Base-by-base conservation (phyloP, 2,888 invertebrate species). In the Apodemia hepburni region DNA sequence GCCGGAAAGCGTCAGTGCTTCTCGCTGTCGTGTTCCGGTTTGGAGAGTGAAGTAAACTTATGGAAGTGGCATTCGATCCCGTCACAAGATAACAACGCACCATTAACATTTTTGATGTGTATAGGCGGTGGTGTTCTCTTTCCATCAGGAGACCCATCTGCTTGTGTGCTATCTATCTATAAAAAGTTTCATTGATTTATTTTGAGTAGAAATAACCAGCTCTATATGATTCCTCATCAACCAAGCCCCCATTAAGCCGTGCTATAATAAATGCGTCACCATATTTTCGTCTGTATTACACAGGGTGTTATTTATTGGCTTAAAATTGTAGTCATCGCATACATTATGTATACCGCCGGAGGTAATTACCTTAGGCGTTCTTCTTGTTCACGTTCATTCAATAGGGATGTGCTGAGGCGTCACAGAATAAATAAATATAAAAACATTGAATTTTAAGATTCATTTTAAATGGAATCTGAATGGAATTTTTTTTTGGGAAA, bases 321-420 rank as follows among this genome's bases (percentile, higher is more conserved):
- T 85, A 90, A 89, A 90, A 89, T 88, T 88, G 84, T 87, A 87
- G 83, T 84, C 87, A 79, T 82, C 83, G 79, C 81, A 84, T 88
- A 84, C 83, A 88, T 88, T 81, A 89, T 88, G 88, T 82, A 87
- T 84, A 84, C 76, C 74, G 84, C 75, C 73, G 65, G 72, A 68
- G 75, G 82, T 87, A 87, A 88, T 87, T 88, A 87, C 82, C 76
- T 66, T 64, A 64, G 68, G 63, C 67, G 61, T 64, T 58, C 61
- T 62, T 65, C 73, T 54, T 42, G 42, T 42, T 12, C 27, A 54
- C 51, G 27, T 18, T 54, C 27, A 6, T 11, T 51, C 49, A 18
- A 18, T 69, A 69, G 69, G 67, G 73, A 71, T 70, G 69, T 71
- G 68, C 65, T 62, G 66, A 66, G 58, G 51, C 49, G 61, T 8